A percentile compares a stretch with the other conserved stretches of the same genome.
Evolutionary conservation across 1,140 invertebrate species (phyloP).

Genomic region (Drosophila lini): DNA sequence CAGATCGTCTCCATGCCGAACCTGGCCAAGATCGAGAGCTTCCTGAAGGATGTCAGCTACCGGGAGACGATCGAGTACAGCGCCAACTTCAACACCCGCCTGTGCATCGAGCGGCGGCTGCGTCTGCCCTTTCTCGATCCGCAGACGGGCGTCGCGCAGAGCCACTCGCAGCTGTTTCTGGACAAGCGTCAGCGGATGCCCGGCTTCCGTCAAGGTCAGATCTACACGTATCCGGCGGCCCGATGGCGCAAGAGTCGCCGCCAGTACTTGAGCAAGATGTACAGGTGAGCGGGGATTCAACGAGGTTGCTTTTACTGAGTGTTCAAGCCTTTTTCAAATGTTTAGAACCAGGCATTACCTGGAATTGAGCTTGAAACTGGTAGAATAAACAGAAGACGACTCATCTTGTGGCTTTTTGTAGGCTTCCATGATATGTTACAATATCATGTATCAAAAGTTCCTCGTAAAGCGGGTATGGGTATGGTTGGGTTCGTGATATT

Average conservation of each 20-base stretch:
- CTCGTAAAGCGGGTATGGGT: no score
- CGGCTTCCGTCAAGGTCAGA: slow-evolving; percentile 93
- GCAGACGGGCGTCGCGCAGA: slow-evolving; percentile 97
- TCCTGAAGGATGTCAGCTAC: slow-evolving; percentile 94
- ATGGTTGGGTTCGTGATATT: no score
- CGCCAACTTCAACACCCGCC: slow-evolving; percentile 95
- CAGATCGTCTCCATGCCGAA: slow-evolving; percentile 89
- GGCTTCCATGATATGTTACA: no score
- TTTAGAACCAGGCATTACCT: neutral
- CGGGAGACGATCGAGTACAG: slow-evolving; percentile 97
- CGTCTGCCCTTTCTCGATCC: slow-evolving; percentile 97
- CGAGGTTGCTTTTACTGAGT: neutral
- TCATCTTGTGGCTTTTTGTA: no score
- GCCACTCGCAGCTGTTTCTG: slow-evolving; percentile 96
- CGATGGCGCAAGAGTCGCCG: slow-evolving; percentile 83
- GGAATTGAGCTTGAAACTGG: neutral
- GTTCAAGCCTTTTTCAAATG: neutral
- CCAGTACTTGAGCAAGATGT: slow-evolving; percentile 84
- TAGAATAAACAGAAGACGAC: neutral
- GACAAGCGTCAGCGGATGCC: slow-evolving; percentile 94
- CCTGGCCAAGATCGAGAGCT: slow-evolving; percentile 92
- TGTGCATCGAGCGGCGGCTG: slow-evolving; percentile 95
- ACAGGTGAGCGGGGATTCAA: slow-evolving; percentile 55
- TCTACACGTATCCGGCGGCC: slow-evolving; percentile 94
- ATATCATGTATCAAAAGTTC: no score